Percentiles rank a stretch among this genome's conserved stretches.
Evolutionary conservation across 2,113 vertebrate genomes (phyloP).

Genomic region (Cyprinodon brontotheroides): DNA sequence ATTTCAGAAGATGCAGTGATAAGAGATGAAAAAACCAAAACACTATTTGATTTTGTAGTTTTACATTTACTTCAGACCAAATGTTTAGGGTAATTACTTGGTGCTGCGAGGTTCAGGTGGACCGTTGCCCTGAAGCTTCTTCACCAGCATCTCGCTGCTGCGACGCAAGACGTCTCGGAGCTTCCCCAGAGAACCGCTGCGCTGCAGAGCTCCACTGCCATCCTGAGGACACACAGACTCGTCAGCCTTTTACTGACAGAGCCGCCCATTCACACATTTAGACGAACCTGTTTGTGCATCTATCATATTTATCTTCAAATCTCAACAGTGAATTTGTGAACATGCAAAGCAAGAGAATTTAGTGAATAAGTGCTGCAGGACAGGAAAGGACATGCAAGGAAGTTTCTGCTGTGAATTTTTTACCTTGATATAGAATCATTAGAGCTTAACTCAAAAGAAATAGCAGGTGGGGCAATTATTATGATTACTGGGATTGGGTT

Average conservation of each 20-base stretch:
- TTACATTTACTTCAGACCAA: background rate
- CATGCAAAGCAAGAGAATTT: background rate
- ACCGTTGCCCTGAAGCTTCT: constrained; percentile 91
- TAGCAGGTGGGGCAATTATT: too few relatives aligned
- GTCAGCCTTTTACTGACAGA: constrained; percentile 6
- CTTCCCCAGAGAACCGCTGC: constrained; percentile 92
- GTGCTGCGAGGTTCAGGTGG: constrained; percentile 85
- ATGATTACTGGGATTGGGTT: too few relatives aligned
- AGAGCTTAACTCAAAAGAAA: too few relatives aligned
- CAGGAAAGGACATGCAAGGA: too few relatives aligned
- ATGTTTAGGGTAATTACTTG: constrained; percentile 71
- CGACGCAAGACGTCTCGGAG: constrained; percentile 91
- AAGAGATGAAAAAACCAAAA: background rate
- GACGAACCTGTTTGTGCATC: background rate
- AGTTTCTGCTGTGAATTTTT: too few relatives aligned
- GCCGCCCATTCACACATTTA: background rate
- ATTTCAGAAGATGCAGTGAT: background rate
- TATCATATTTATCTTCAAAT: background rate
- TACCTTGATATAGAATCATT: too few relatives aligned
- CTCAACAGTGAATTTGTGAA: background rate
- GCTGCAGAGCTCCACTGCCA: constrained; percentile 88
- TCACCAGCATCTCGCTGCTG: constrained; percentile 96
- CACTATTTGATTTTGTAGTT: background rate
- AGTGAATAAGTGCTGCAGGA: too few relatives aligned
- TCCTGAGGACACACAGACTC: constrained; percentile 82